Base-by-base conservation (phyloP, 2,113 vertebrate genomes). In the Scophthalmus maximus region DNA sequence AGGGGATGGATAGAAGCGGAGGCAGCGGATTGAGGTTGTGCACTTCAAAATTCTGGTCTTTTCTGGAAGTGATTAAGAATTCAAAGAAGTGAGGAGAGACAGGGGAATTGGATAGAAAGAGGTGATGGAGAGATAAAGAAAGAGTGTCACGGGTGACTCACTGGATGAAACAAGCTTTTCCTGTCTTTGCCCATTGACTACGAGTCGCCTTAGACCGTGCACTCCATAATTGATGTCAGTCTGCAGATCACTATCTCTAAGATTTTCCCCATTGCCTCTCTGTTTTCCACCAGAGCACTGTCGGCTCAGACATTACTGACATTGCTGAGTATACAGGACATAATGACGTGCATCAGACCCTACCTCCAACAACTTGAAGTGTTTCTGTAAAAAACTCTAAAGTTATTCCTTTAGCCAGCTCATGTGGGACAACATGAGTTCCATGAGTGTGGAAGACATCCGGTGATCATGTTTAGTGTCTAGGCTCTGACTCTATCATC, bases 11-110 rank as follows among this genome's bases (percentile, higher is more conserved):
- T 5, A 30, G 46, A 38, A 27, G 61, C 26, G 50, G 17, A 64
- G 42, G 27, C 15, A 36, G 25, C 6, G 44, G 27, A 23, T 15
- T 73, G 52, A 74, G 55, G 67, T 74, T 64, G 61, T 68, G 72
- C 60, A 68, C 73, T 17, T 40, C 29, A n/a, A 38, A 52, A 52
- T 64, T 44, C 26, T 34, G 17, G 12, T 38, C 56, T 58, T 68
- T n/a, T 40, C 42, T 46, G 42, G 42, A 46, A 46, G 42, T 46
- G 42, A 46, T 46, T 46, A 46, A 44, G 29, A 55, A 55, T 59
- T 44, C 60, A 14, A 32, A 61, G 36, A 47, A 52, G 47, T 51
- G 38, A 57, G 20, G 44, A 51, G 12, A 51, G 25, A 17, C 14
- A 27, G 23, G 25, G 20, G 3, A 11, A 51, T 44, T 50, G 40